Evolutionary conservation across 2,888 invertebrate species (phyloP).

Genomic region (Pachydiplax longipennis): DNA sequence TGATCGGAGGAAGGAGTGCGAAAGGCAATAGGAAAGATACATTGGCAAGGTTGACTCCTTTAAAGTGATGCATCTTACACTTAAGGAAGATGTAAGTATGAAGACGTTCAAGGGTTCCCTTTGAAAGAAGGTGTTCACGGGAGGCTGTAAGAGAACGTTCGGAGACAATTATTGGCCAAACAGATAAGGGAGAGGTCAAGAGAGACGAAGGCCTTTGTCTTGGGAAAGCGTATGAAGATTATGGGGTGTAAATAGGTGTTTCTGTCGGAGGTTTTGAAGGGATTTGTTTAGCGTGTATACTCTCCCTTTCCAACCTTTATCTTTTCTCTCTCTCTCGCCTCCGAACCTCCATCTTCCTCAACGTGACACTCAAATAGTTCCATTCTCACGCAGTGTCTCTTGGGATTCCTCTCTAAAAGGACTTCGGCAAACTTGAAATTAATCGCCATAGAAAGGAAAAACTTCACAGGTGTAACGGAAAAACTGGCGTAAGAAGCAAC

Average conservation of each 20-base stretch:
- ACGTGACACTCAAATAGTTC: no score
- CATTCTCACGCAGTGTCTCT: no score
- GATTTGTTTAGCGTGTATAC: not conserved
- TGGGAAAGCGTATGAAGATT: not conserved
- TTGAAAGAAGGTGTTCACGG: not conserved
- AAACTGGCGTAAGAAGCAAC: no score
- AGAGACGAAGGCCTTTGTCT: not conserved
- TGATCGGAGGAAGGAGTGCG: no score
- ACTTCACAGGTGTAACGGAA: no score
- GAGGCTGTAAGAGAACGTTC: slow-evolving; percentile 15
- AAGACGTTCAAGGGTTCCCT: not conserved
- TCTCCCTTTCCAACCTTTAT: no score
- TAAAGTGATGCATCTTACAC: no score
- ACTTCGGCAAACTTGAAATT: no score
- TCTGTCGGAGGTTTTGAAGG: not conserved
- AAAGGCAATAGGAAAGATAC: no score
- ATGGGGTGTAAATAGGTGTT: not conserved
- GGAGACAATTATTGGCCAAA: slow-evolving; percentile 30
- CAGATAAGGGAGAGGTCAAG: not conserved
- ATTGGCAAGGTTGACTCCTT: no score
- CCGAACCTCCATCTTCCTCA: not conserved
- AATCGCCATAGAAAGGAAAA: no score
- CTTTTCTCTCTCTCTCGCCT: not conserved
- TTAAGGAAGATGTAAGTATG: not conserved
- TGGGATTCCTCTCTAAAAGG: no score